These are phyloP conservation scores for Eulemur coronatus DNA, from an alignment of 2,797 vertebrate species.

Conservation along the genomic window DNA sequence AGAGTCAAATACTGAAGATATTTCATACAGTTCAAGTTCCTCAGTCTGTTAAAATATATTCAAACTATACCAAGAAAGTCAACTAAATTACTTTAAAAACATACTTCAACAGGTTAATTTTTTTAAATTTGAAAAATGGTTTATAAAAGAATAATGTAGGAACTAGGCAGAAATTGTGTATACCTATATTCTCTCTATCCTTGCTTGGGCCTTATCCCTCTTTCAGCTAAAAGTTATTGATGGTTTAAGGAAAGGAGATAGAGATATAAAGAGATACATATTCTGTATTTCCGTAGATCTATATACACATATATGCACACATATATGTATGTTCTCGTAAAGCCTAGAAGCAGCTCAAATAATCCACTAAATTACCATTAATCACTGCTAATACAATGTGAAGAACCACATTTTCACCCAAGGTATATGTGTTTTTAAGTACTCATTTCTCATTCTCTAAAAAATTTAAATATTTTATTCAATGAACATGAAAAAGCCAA, in stretches of 20 bases:
- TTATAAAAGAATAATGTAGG: background rate
- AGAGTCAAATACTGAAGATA: constrained; percentile 45
- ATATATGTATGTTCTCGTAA: background rate
- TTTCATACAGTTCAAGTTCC: constrained; percentile 12
- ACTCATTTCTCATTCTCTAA: constrained; percentile 25
- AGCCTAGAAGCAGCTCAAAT: constrained; percentile 13
- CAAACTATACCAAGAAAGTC: constrained; percentile 17
- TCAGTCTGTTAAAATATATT: constrained; percentile 42
- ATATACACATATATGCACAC: background rate
- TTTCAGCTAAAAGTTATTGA: background rate
- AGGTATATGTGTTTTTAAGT: background rate
- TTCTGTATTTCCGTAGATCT: background rate
- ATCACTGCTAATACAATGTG: background rate
- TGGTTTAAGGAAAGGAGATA: background rate
- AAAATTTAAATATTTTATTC: constrained; percentile 4
- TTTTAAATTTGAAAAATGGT: background rate
- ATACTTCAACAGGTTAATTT: background rate
- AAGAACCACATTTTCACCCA: background rate
- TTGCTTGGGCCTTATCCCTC: background rate
- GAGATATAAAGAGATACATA: background rate
- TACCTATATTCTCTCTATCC: background rate
- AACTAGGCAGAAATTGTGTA: background rate
- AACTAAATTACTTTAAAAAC: background rate
- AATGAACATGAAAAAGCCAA: constrained; percentile 25
- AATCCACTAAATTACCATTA: background rate